A percentile compares a stretch with the other conserved stretches of the same genome.
Conservation (phyloP, 2,888 invertebrate genomes). For the Euclidia mi region DNA sequence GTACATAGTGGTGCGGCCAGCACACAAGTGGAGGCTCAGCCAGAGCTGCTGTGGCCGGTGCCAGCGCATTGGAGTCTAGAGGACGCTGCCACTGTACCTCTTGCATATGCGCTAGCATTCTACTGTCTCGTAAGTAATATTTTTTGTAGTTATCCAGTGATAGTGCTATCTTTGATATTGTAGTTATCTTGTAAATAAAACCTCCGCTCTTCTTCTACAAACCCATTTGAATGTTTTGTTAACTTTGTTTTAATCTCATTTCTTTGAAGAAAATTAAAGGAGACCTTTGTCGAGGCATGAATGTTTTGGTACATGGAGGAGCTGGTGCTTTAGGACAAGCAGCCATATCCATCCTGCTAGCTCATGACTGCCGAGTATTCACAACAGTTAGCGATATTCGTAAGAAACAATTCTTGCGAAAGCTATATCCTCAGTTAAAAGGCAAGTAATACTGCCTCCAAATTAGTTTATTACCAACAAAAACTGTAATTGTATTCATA, state of each 20-base stretch:
- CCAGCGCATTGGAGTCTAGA: constrained; percentile 90
- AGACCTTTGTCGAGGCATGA: too few relatives aligned
- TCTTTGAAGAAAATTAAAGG: too few relatives aligned
- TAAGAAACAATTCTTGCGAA: constrained; percentile 73
- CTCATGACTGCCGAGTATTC: constrained; percentile 68
- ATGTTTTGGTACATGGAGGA: constrained; percentile 36
- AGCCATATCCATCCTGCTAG: constrained; percentile 62
- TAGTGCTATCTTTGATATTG: too few relatives aligned
- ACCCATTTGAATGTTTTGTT: too few relatives aligned
- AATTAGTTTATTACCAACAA: too few relatives aligned
- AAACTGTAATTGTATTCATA: too few relatives aligned
- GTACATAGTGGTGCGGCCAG: constrained; percentile 87
- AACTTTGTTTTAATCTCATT: too few relatives aligned
- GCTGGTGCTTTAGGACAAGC: constrained; percentile 63
- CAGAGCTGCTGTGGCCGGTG: too few relatives aligned
- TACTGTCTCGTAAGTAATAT: constrained; percentile 69
- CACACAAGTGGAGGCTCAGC: constrained; percentile 81
- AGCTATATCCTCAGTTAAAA: constrained; percentile 70
- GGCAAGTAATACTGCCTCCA: too few relatives aligned
- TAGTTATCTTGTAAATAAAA: too few relatives aligned
- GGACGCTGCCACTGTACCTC: constrained; percentile 94
- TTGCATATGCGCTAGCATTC: constrained; percentile 91
- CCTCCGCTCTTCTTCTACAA: too few relatives aligned
- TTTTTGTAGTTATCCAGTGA: too few relatives aligned
- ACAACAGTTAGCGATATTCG: constrained; percentile 71